Evolutionary conservation across 2,888 invertebrate genomes (phyloP).

Genomic region (Catocala fraxini): DNA sequence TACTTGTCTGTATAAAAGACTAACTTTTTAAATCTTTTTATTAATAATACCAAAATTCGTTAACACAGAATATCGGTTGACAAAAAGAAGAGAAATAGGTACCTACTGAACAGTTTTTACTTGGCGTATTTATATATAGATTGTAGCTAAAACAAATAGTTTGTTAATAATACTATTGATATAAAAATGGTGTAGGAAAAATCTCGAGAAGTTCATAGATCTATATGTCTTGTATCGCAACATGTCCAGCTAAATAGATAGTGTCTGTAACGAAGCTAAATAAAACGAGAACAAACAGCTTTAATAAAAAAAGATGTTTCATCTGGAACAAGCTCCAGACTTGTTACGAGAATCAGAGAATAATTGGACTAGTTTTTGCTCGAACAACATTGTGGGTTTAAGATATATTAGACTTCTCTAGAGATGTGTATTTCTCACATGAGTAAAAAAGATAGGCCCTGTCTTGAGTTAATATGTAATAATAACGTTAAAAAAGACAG

Average conservation of each 20-base stretch:
- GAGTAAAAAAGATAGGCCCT: conserved; percentile 17
- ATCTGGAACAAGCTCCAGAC: conserved; percentile 40
- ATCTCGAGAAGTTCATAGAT: background rate
- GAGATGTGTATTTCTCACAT: conserved; percentile 12
- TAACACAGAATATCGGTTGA: no score
- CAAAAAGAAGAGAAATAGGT: no score
- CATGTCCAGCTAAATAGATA: conserved; percentile 30
- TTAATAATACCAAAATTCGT: no score
- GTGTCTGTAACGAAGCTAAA: conserved; percentile 34
- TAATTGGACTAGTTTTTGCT: conserved; percentile 52
- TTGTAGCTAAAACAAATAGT: no score
- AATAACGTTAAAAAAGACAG: no score
- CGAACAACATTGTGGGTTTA: conserved; percentile 29
- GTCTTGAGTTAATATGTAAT: background rate
- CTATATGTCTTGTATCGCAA: conserved; percentile 23
- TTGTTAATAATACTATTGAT: no score
- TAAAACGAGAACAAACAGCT: conserved; percentile 42
- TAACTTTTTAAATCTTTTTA: no score
- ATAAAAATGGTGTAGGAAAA: background rate
- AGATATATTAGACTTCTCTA: conserved; percentile 20
- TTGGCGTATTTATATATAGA: no score
- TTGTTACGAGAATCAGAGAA: conserved; percentile 43
- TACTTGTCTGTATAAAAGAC: no score
- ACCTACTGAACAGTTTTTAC: no score
- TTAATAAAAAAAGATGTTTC: conserved; percentile 35